phyloP scores from a whole-genome alignment of 2,888 invertebrate genomes.

The Coleophora flavipennella region DNA sequence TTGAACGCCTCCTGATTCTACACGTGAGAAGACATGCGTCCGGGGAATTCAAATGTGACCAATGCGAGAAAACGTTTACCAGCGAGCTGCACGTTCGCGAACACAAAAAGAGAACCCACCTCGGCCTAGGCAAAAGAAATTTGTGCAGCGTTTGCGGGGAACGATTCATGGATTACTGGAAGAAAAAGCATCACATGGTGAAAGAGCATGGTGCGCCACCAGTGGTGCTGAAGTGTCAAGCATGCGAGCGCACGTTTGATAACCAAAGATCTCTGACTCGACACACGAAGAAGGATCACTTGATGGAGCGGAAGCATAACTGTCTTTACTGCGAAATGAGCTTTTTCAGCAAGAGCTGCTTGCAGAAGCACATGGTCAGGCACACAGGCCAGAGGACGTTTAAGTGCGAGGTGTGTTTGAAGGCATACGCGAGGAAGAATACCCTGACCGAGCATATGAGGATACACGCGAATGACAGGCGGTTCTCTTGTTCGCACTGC shows the following conservation, averaged over 20 bases:
- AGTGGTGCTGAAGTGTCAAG: slow-evolving; percentile 23
- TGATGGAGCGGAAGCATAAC: slow-evolving; percentile 19
- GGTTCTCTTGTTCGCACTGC: slow-evolving; percentile 19
- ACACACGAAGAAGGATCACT: slow-evolving; percentile 34
- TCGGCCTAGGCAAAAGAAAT: slow-evolving; percentile 7
- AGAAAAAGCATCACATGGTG: slow-evolving; percentile 23
- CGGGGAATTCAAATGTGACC: slow-evolving; percentile 32
- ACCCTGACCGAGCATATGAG: slow-evolving; percentile 35
- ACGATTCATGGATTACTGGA: slow-evolving; percentile 25
- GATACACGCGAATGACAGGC: slow-evolving; percentile 29
- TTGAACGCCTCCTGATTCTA: slow-evolving; percentile 13
- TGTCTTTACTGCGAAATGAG: slow-evolving; percentile 17
- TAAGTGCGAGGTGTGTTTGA: slow-evolving; percentile 42
- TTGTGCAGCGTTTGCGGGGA: slow-evolving; percentile 32
- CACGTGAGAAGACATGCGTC: slow-evolving; percentile 25
- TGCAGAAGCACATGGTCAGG: slow-evolving; percentile 45
- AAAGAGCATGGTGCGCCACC: slow-evolving; percentile 21
- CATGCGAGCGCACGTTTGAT: slow-evolving; percentile 27
- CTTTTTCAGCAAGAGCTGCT: slow-evolving; percentile 27
- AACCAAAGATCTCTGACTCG: slow-evolving; percentile 20
- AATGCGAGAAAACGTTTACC: slow-evolving; percentile 44
- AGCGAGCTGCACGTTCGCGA: slow-evolving; percentile 40
- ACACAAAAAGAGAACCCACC: slow-evolving; percentile 29
- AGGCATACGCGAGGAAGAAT: slow-evolving; percentile 10
- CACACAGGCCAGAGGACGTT: slow-evolving; percentile 39